A percentile compares a stretch with the other conserved stretches of the same genome.
These are phyloP conservation scores for Loxodonta africana DNA, from an alignment of 2,113 vertebrate genomes.

Conservation along the genomic window DNA sequence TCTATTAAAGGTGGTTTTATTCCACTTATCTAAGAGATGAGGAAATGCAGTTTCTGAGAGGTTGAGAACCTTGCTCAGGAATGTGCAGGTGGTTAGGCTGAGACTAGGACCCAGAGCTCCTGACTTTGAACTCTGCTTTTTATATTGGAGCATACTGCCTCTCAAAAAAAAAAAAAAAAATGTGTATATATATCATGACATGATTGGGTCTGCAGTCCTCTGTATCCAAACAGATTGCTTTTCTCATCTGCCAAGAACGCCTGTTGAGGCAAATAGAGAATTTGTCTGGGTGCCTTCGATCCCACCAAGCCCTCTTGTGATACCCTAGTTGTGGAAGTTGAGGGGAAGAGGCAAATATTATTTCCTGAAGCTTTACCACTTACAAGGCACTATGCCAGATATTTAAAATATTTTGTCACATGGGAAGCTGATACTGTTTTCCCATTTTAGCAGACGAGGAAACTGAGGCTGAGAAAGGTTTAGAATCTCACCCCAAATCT, in stretches of 20 bases:
- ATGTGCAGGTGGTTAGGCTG: not conserved
- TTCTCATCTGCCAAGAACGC: not conserved
- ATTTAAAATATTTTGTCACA: not conserved
- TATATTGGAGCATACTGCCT: not conserved
- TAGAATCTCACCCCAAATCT: not conserved
- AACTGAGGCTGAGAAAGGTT: not conserved
- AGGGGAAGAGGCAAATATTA: not conserved
- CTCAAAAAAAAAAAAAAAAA: not conserved
- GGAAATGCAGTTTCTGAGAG: not conserved
- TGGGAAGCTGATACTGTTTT: not conserved
- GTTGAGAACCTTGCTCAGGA: not conserved
- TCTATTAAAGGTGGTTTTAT: not conserved
- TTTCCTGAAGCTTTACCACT: not conserved
- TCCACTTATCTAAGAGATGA: constrained; percentile 60
- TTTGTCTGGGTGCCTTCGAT: not conserved
- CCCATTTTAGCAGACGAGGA: not conserved
- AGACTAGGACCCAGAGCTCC: not conserved
- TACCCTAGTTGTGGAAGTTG: not conserved
- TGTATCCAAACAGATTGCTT: not conserved
- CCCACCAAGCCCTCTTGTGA: not conserved
- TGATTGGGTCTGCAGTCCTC: not conserved
- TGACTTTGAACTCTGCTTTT: not conserved
- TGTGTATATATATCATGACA: too few species aligned
- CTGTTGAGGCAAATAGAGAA: not conserved
- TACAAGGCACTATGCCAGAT: not conserved